These are phyloP conservation scores for Aporophyla nigra DNA, from an alignment of 2,888 invertebrate genomes.

Conservation along the genomic window DNA sequence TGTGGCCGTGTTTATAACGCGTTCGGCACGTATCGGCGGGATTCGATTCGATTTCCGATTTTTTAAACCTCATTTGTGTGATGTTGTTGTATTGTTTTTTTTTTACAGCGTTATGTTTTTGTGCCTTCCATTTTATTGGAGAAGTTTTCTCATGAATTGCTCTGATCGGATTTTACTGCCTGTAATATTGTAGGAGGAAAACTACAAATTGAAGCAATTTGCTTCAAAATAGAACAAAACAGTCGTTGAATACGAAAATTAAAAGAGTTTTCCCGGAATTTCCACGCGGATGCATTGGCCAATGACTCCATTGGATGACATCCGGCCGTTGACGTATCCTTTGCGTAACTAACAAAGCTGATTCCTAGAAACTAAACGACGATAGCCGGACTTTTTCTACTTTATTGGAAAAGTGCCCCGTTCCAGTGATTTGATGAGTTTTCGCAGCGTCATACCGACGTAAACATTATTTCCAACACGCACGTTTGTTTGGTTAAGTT, in stretches of 20 bases:
- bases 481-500: slow-evolving; percentile 13
- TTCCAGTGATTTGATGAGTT: slow-evolving; percentile 36
- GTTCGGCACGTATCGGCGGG: slow-evolving; percentile 38
- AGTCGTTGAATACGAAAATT: slow-evolving; percentile 28
- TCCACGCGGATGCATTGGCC: slow-evolving; percentile 35
- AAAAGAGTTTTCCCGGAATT: slow-evolving; percentile 41
- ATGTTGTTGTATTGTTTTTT: slow-evolving; percentile 40
- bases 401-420: slow-evolving; percentile 29
- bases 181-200: not conserved
- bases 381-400: slow-evolving; percentile 23
- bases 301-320: slow-evolving; percentile 41
- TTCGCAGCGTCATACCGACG: slow-evolving; percentile 17
- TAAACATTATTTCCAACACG: slow-evolving; percentile 38
- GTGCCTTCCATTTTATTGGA: slow-evolving; percentile 1
- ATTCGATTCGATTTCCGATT: slow-evolving; percentile 48
- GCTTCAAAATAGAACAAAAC: slow-evolving; percentile 7
- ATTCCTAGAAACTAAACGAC: slow-evolving; percentile 39
- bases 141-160: not conserved
- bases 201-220: slow-evolving; percentile 8
- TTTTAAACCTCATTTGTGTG: slow-evolving; percentile 49
- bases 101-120: slow-evolving; percentile 13
- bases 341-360: slow-evolving; percentile 39
- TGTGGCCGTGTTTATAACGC: slow-evolving; percentile 58
- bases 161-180: slow-evolving; percentile 10
- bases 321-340: slow-evolving; percentile 41